Evolutionary conservation across 2,888 invertebrate genomes (phyloP).

Genomic region (Drosophila kambysellisi): DNA sequence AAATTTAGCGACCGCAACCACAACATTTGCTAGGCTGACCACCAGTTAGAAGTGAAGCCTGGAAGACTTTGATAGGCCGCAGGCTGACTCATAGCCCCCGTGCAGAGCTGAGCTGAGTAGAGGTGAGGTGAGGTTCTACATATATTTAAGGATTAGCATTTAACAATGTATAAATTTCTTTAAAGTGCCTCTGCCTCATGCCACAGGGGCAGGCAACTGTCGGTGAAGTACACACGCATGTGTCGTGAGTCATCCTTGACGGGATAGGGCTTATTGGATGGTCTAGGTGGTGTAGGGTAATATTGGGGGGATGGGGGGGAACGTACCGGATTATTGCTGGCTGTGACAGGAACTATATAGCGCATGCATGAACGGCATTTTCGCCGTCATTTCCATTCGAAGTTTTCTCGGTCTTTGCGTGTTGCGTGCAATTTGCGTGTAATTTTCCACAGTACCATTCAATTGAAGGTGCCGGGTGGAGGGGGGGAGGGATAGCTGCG

Average conservation of each 20-base stretch:
- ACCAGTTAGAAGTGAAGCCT: conserved; percentile 9
- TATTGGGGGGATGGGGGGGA: not conserved
- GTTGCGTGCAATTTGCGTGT: conserved; percentile 81
- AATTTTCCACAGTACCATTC: conserved; percentile 51
- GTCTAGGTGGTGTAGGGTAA: not conserved
- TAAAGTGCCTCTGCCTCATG: conserved; percentile 52
- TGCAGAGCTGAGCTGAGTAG: not conserved
- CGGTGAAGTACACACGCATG: conserved; percentile 64
- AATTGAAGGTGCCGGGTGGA: conserved; percentile 83
- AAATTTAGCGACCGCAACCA: conserved; percentile 39
- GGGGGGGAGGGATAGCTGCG: not conserved
- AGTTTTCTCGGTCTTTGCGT: conserved; percentile 65
- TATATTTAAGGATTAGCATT: conserved; percentile 68
- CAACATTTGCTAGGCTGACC: conserved; percentile 49
- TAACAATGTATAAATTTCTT: conserved; percentile 65
- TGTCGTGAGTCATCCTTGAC: conserved; percentile 45
- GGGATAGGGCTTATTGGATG: conserved; percentile 1
- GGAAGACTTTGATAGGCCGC: conserved; percentile 1
- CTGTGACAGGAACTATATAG: conserved; percentile 68
- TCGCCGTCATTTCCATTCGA: conserved; percentile 72
- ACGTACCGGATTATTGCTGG: conserved; percentile 1
- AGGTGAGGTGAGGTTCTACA: not conserved
- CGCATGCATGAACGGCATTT: conserved; percentile 71
- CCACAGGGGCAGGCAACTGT: conserved; percentile 17
- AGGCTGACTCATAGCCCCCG: conserved; percentile 50